These are phyloP conservation scores for Chironomus tentans DNA, from an alignment of 2,888 invertebrate species.

Conservation along the genomic window DNA sequence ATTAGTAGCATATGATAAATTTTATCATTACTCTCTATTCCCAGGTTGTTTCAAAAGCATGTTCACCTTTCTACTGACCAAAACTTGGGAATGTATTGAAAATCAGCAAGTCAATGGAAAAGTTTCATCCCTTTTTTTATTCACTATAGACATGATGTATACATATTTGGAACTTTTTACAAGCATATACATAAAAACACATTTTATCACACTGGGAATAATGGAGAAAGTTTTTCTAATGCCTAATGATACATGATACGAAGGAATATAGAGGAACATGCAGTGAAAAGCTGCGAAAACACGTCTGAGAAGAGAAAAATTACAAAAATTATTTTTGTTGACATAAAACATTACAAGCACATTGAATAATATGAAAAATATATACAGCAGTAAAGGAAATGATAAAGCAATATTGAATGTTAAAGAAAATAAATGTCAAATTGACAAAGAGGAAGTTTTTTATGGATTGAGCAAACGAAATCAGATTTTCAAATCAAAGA, in stretches of 20 bases:
- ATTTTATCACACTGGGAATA: neutral
- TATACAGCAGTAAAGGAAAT: neutral
- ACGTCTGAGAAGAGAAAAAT: neutral
- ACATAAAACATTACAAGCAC: constrained; percentile 11
- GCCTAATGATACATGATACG: neutral
- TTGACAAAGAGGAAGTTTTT: neutral
- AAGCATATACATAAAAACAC: neutral
- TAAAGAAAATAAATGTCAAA: neutral
- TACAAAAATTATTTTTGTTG: neutral
- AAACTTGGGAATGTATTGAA: too few relatives aligned
- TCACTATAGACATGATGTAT: too few relatives aligned
- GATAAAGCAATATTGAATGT: neutral
- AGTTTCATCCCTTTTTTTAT: neutral
- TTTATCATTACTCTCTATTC: too few relatives aligned
- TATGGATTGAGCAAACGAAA: neutral
- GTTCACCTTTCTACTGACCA: too few relatives aligned
- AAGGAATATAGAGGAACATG: neutral
- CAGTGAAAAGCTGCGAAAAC: neutral
- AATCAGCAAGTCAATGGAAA: neutral
- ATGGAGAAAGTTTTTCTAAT: neutral
- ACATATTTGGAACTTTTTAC: neutral
- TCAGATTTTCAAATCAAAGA: neutral
- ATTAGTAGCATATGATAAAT: too few relatives aligned
- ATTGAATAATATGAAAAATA: neutral
- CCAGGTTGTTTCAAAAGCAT: too few relatives aligned